Conservation (phyloP, 2,113 vertebrate species). For the Phalacrocorax brasilianus region DNA sequence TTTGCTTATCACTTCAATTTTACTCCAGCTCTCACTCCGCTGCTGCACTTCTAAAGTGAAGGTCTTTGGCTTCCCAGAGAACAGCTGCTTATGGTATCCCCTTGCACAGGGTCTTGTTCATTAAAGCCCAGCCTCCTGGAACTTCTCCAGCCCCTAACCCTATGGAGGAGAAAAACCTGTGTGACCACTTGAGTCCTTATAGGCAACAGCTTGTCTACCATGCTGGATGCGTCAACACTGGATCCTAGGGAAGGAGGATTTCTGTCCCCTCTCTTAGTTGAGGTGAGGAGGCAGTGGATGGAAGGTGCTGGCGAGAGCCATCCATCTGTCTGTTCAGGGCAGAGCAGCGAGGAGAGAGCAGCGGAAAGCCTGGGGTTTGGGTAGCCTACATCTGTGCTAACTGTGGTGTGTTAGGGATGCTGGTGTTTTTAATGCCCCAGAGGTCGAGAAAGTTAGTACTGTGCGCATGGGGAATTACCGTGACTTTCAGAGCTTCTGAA, state of each 20-base stretch:
- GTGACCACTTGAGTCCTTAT: not conserved
- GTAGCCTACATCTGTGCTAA: not conserved
- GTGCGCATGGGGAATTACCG: not conserved
- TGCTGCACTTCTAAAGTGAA: not conserved
- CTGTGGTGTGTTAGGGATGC: not conserved
- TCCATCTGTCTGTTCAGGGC: not conserved
- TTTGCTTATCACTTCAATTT: not conserved
- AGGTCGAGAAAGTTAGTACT: not conserved
- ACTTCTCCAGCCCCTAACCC: not conserved
- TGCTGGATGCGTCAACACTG: not conserved
- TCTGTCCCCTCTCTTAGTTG: not conserved
- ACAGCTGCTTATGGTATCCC: not conserved
- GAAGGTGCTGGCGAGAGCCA: not conserved
- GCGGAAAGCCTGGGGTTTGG: not conserved
- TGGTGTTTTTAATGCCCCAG: not conserved
- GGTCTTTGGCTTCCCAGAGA: slow-evolving; percentile 1
- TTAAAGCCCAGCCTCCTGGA: not conserved
- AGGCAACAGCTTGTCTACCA: not conserved
- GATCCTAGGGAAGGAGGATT: not conserved
- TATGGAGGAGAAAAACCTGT: not conserved
- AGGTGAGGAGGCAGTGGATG: not conserved
- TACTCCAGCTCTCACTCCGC: not conserved
- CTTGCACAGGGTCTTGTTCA: not conserved
- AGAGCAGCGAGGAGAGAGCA: not conserved
- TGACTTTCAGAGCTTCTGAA: not conserved